Percentiles rank a stretch among this genome's conserved stretches.
These are phyloP conservation scores for Ahaetulla prasina DNA, from an alignment of 2,113 vertebrate genomes.

Conservation along the genomic window DNA sequence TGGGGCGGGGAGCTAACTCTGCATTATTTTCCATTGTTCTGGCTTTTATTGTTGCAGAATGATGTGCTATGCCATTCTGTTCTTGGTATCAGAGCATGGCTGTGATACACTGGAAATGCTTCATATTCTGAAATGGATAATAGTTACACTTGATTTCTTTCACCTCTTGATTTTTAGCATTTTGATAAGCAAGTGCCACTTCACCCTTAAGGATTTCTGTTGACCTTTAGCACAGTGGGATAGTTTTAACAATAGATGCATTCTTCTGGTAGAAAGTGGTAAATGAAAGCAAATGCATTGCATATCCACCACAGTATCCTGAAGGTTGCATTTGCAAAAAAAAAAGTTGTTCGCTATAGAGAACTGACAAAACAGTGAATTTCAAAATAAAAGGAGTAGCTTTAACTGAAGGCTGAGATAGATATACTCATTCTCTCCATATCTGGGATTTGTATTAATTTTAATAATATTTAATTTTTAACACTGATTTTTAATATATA, in stretches of 20 bases:
- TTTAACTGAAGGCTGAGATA: background rate
- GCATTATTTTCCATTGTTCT: conserved; percentile 75
- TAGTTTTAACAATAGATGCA: conserved; percentile 49
- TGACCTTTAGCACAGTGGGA: conserved; percentile 56
- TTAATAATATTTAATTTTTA: background rate
- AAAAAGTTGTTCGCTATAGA: background rate
- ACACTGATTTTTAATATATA: background rate
- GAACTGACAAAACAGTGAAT: background rate
- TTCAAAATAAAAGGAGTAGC: background rate
- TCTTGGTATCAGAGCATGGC: conserved; percentile 69
- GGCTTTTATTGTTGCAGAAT: conserved; percentile 58
- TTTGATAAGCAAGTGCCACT: conserved; percentile 64
- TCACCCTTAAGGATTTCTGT: conserved; percentile 55
- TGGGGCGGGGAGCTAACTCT: conserved; percentile 62
- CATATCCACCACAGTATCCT: conserved; percentile 6
- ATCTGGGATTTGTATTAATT: background rate
- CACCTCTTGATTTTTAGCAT: conserved; percentile 65
- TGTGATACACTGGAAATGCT: conserved; percentile 67
- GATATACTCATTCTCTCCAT: background rate
- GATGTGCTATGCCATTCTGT: conserved; percentile 72
- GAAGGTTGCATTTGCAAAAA: conserved; percentile 9
- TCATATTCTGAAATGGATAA: conserved; percentile 65
- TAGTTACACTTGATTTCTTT: conserved; percentile 67
- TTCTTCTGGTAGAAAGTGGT: conserved; percentile 52
- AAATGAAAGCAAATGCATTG: conserved; percentile 22